Conservation (phyloP, 2,888 invertebrate species). For the Eretmocerus hayati region DNA sequence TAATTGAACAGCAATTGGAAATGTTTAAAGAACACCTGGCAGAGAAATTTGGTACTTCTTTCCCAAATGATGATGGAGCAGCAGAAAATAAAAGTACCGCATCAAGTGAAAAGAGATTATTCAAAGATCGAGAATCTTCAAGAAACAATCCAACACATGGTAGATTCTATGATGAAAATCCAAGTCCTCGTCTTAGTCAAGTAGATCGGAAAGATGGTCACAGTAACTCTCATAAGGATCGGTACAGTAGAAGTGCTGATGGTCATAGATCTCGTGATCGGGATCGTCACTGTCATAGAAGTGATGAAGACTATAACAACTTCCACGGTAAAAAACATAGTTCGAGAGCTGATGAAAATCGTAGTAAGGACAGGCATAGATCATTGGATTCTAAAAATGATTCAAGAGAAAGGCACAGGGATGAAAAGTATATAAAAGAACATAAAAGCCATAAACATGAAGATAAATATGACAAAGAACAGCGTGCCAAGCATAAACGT, state of each 20-base stretch:
- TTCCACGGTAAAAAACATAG: neutral
- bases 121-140: slow-evolving; percentile 1
- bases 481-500: neutral
- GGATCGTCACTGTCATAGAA: neutral
- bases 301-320: neutral
- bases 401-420: neutral
- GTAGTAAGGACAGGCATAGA: neutral
- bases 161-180: slow-evolving; percentile 3
- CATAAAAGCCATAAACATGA: neutral
- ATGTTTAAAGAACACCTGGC: slow-evolving; percentile 34
- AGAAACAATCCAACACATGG: neutral
- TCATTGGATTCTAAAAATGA: no score
- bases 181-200: no score
- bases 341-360: no score
- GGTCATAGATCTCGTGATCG: neutral
- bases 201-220: no score
- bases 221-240: no score
- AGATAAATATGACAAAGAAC: neutral
- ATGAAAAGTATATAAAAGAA: slow-evolving; percentile 8
- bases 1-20: slow-evolving; percentile 44
- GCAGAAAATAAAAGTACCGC: neutral
- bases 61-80: neutral
- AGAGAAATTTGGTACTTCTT: slow-evolving; percentile 7
- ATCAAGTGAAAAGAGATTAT: neutral
- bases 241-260: neutral